These are phyloP conservation scores for Sphaeramia orbicularis DNA, from an alignment of 2,797 vertebrate genomes.

Conservation along the genomic window DNA sequence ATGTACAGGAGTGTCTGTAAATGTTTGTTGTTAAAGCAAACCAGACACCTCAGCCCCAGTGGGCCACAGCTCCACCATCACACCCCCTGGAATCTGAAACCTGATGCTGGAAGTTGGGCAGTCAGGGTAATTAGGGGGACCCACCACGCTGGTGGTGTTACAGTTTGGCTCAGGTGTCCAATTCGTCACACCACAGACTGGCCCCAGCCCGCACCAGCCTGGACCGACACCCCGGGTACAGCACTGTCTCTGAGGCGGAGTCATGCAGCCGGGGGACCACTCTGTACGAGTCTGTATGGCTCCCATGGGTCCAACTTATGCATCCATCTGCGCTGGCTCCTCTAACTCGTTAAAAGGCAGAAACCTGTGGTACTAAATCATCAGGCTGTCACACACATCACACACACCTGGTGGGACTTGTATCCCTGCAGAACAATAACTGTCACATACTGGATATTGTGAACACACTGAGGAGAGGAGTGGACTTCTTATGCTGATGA, in stretches of 20 bases:
- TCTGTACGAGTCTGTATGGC: conserved; percentile 58
- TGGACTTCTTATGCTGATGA: conserved; percentile 40
- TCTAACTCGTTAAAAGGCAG: conserved; percentile 75
- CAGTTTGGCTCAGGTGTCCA: conserved; percentile 83
- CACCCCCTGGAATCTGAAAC: conserved; percentile 77
- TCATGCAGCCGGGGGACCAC: conserved; percentile 52
- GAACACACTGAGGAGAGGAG: conserved; percentile 40
- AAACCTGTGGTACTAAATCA: conserved; percentile 73
- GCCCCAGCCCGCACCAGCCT: conserved; percentile 30
- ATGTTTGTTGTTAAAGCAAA: conserved; percentile 75
- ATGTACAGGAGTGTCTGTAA: conserved; percentile 61
- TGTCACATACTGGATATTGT: conserved; percentile 64
- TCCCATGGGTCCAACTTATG: conserved; percentile 78
- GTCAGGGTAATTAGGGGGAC: conserved; percentile 76
- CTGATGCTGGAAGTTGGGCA: conserved; percentile 71
- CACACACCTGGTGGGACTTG: conserved; percentile 77
- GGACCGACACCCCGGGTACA: conserved; percentile 38
- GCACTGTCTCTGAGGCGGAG: conserved; percentile 56
- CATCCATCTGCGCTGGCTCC: conserved; percentile 60
- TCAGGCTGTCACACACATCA: conserved; percentile 67
- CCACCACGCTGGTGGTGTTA: conserved; percentile 76
- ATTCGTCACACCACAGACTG: conserved; percentile 76
- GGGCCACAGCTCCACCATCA: conserved; percentile 58
- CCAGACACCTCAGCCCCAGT: conserved; percentile 69
- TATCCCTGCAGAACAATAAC: conserved; percentile 75